A percentile compares a stretch with the other conserved stretches of the same genome.
phyloP scores from a whole-genome alignment of 2,113 vertebrate genomes.

The Lampris megalopsis region DNA sequence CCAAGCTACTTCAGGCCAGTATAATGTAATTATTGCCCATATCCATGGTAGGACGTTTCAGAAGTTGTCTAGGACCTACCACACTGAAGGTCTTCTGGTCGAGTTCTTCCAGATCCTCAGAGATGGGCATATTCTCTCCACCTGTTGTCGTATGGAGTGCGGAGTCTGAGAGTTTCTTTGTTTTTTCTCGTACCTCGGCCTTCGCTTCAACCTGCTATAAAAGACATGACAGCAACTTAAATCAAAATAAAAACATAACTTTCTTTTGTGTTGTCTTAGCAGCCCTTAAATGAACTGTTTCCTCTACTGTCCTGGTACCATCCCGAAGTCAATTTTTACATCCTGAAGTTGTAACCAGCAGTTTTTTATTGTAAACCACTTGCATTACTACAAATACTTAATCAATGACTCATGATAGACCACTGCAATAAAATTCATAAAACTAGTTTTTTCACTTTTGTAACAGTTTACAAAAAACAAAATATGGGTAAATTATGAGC shows the following conservation, averaged over 20 bases:
- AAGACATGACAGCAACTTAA: not conserved
- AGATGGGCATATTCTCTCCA: conserved; percentile 87
- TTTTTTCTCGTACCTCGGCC: conserved; percentile 87
- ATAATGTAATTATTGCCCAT: no score
- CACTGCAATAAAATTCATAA: no score
- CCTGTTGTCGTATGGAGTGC: conserved; percentile 90
- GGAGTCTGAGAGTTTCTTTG: conserved; percentile 87
- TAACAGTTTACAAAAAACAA: no score
- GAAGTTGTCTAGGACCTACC: conserved; percentile 77
- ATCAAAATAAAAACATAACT: not conserved
- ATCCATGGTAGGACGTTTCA: no score
- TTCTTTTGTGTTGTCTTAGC: not conserved
- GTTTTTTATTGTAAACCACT: no score
- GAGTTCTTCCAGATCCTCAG: conserved; percentile 95
- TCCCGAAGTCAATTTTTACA: no score
- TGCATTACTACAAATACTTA: no score
- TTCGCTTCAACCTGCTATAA: conserved; percentile 86
- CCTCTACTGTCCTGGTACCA: not conserved
- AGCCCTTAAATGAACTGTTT: conserved; percentile 5
- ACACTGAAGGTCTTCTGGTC: conserved; percentile 99
- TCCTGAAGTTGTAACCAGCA: no score
- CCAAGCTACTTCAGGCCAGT: no score
- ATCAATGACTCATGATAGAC: no score
- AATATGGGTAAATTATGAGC: no score
- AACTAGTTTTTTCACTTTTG: no score